phyloP scores from a whole-genome alignment of 2,113 vertebrate species.

The Marmota monax region DNA sequence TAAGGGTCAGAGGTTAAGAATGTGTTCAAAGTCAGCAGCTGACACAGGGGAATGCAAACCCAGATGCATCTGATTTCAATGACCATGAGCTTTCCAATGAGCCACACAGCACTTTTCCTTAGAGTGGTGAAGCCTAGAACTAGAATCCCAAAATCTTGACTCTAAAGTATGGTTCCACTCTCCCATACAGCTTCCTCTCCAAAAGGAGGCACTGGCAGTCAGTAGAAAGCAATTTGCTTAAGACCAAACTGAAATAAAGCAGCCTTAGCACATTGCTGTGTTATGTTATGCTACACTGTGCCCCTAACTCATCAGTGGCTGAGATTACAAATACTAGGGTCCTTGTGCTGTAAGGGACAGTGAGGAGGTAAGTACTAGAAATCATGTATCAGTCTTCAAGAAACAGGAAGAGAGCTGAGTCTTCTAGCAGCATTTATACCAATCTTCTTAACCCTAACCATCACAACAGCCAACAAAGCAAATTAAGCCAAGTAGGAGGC shows the following conservation, averaged over 20 bases:
- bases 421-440: neutral
- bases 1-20: neutral
- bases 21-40: neutral
- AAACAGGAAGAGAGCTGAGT: neutral
- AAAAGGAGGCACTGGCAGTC: neutral
- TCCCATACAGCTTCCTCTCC: neutral
- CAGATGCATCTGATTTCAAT: neutral
- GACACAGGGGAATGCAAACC: neutral
- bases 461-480: neutral
- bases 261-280: neutral
- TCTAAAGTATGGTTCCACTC: neutral
- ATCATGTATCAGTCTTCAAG: neutral
- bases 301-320: neutral
- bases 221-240: neutral
- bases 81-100: neutral
- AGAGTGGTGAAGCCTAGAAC: neutral
- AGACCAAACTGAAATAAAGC: neutral
- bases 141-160: neutral
- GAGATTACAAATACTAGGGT: neutral
- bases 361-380: neutral
- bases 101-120: neutral
- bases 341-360: neutral
- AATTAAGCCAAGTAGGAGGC: neutral
- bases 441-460: neutral
- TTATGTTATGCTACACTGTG: neutral